Evolutionary conservation across 1,140 invertebrate species (phyloP).

Genomic region (Temnothorax nylanderi): DNA sequence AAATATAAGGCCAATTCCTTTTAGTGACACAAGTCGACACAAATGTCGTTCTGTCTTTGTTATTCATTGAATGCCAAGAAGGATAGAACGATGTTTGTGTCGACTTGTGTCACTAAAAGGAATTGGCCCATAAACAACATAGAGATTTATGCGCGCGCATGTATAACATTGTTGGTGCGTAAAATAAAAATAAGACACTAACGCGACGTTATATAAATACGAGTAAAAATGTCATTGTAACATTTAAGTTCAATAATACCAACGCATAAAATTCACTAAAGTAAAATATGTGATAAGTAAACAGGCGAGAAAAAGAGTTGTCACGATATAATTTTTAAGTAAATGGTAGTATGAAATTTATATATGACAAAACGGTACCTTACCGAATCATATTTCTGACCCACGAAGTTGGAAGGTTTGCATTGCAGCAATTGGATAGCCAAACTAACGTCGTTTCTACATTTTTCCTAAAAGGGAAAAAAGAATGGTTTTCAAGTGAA

Average conservation of each 20-base stretch:
- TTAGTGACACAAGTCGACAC: no score
- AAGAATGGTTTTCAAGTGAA: constrained; percentile 3
- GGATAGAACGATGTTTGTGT: no score
- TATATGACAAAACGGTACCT: constrained; percentile 81
- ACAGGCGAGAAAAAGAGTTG: neutral
- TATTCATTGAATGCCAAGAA: no score
- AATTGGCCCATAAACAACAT: no score
- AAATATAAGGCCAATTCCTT: no score
- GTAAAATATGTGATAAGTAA: neutral
- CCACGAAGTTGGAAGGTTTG: constrained; percentile 97
- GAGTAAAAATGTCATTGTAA: constrained; percentile 24
- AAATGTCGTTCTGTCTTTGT: no score
- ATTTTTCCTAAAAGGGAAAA: constrained; percentile 92
- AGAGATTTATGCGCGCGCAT: neutral
- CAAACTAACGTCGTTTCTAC: constrained; percentile 97
- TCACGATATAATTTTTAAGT: neutral
- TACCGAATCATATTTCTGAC: constrained; percentile 96
- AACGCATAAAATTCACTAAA: constrained; percentile 34
- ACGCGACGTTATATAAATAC: constrained; percentile 15
- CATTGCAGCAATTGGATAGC: constrained; percentile 97
- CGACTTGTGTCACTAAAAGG: no score
- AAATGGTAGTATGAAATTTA: neutral
- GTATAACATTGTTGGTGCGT: neutral
- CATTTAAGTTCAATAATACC: neutral
- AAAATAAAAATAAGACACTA: constrained; percentile 18